Base-by-base conservation (phyloP, 2,888 invertebrate species). In the Hedychridium roseum region DNA sequence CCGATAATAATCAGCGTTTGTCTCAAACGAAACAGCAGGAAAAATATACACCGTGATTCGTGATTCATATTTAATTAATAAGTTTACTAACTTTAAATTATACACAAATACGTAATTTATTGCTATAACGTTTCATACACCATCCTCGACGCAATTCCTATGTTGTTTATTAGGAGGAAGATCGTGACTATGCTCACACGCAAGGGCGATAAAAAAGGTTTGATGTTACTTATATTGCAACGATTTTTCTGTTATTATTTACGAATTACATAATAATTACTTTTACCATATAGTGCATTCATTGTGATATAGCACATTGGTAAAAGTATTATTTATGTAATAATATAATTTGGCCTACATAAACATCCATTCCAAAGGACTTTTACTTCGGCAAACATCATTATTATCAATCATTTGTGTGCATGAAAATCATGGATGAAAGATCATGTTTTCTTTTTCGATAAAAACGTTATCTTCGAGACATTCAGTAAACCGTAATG, bases 41-140 rank as follows among this genome's bases (percentile, higher is more conserved):
- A 34, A 51, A 60, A 52, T 49, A 50, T 51, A 64, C 50, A 61
- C 32, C 43, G 51, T 55, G 43, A 49, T 50, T 54, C 47, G 52
- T 50, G 37, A 54, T 56, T 60, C 36, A 60, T 63, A 54, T 67
- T 63, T 68, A 68, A 69, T 69, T 62, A 68, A 69, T 69, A 69
- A 68, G 62, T 69, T 68, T 69, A 68, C 61, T 68, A 67, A 69
- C 50, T 67, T 66, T 58, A 66, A 69, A 70, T 68, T 68, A 68
- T 66, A 70, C 66, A 70, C 68, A 70, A 66, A 68, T 69, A 66
- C 70, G 68, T 66, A 69, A 64, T 66, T 68, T 70, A 70, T 70
- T 70, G 70, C 68, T 70, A 68, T 70, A 68, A 68, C 67, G 57
- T 64, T 69, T 67, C 65, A 63, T 67, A 60, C 63, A 67, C 59